These are phyloP conservation scores for Malurus melanocephalus DNA, from an alignment of 2,113 vertebrate species.

Conservation along the genomic window DNA sequence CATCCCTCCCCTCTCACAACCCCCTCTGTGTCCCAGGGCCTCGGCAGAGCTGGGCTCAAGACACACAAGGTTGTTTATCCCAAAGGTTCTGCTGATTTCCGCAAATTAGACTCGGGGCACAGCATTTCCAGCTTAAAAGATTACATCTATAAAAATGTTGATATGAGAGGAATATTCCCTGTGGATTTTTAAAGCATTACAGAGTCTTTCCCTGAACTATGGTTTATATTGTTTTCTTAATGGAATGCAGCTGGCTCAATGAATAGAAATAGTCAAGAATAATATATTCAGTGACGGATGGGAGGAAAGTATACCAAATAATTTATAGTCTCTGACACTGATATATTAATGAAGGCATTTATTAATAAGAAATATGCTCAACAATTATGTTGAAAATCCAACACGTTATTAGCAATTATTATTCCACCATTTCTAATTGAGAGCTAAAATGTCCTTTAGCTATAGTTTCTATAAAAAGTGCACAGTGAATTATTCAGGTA, in stretches of 20 bases:
- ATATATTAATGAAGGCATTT: conserved; percentile 38
- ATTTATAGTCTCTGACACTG: background rate
- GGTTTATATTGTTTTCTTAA: background rate
- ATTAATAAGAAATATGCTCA: conserved; percentile 24
- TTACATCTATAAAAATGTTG: background rate
- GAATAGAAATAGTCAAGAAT: background rate
- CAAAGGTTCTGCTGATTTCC: background rate
- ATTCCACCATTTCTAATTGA: conserved; percentile 1
- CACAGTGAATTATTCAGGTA: background rate
- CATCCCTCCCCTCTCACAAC: rapidly evolving
- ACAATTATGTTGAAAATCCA: background rate
- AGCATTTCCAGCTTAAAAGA: background rate
- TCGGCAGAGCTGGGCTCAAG: background rate
- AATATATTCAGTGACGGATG: conserved; percentile 17
- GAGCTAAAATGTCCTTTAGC: conserved; percentile 13
- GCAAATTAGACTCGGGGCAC: background rate
- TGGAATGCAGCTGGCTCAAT: conserved; percentile 28
- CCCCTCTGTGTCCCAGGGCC: background rate
- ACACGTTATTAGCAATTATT: conserved; percentile 1
- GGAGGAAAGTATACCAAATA: background rate
- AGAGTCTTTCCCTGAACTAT: background rate
- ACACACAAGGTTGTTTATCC: background rate
- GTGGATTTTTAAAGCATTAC: background rate
- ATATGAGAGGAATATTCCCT: background rate
- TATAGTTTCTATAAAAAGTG: background rate